Evolutionary conservation across 2,113 vertebrate genomes (phyloP), one percentile per base, ranked within the genome.

Genomic region (Arothron firmamentum): DNA sequence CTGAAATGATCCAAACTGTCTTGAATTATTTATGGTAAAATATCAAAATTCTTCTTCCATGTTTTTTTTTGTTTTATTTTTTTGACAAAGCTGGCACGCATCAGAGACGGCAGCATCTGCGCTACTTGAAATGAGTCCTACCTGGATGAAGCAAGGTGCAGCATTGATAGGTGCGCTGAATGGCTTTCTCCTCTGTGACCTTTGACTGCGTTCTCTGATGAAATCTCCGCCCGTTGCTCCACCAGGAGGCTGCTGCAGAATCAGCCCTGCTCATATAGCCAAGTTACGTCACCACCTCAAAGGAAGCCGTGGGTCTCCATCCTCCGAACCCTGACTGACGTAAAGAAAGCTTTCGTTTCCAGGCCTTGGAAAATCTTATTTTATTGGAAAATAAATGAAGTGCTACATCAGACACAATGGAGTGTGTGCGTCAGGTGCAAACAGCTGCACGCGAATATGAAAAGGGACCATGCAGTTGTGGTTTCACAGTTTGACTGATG

Each of bases 171-270:
- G 92, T 92, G 11, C 79, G 78, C 55, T 49, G n/a, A 64, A 47
- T 21, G 34, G 4, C 4, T 43, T 56, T 38, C 42, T n/a, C 47
- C 17, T 3, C 6, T 20, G 14, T n/a, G 23, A 16, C 11, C 23
- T 28, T 51, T 31, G 6, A n/a, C 12, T 23, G 48, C 12, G 7
- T 57, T 28, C 3, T 56, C 56, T 59, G 12, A 69, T 11, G 18
- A 17, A 17, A 0, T 3, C 1, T 52, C 49, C 64, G 34, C 54
- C 67, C 48, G 55, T 55, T n/a, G 49, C 16, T 69, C 65, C 34
- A 7, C 52, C 31, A 93, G 92, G 92, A 4, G 92, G 92, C 15
- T 93, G 92, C 72, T 93, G 92, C 50, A 73, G 88, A 5, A 68
- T 90, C 1, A 4, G 76, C 46, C 91, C 92, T 0, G 49, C 76